Percentiles rank a stretch among this genome's conserved stretches.
Evolutionary conservation across 1,140 invertebrate species (phyloP).

Genomic region (Drosophila serrata): DNA sequence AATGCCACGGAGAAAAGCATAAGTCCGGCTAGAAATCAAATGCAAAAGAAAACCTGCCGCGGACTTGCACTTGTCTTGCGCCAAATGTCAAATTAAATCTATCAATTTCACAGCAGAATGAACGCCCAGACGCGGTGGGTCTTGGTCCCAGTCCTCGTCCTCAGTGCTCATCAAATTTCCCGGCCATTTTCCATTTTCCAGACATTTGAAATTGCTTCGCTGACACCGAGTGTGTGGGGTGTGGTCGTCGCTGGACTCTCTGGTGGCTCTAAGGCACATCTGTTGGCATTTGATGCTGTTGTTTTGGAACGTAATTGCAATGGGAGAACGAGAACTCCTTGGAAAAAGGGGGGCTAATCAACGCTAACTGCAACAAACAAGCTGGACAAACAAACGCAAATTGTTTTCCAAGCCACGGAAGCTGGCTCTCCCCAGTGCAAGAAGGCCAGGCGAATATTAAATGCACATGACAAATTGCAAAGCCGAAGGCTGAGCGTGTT

Average conservation of each 20-base stretch:
- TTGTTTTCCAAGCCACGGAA: constrained; percentile 63
- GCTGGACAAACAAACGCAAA: constrained; percentile 81
- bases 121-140: constrained; percentile 73
- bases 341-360: constrained; percentile 61
- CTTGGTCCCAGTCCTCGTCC: neutral
- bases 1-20: constrained; percentile 36
- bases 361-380: constrained; percentile 83
- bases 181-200: constrained; percentile 23
- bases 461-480: constrained; percentile 80
- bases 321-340: constrained; percentile 23
- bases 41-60: constrained; percentile 5
- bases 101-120: constrained; percentile 77
- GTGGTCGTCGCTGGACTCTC: constrained; percentile 36
- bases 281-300: constrained; percentile 49
- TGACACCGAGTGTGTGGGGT: constrained; percentile 67
- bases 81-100: constrained; percentile 71
- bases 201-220: constrained; percentile 80
- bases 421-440: neutral
- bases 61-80: constrained; percentile 29
- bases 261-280: constrained; percentile 49
- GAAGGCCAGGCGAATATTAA: constrained; percentile 68
- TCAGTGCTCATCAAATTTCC: constrained; percentile 16
- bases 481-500: constrained; percentile 67
- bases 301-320: constrained; percentile 59
- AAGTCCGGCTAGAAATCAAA: constrained; percentile 30